phyloP scores from a whole-genome alignment of 2,113 vertebrate species.

The Myotis lucifugus region DNA sequence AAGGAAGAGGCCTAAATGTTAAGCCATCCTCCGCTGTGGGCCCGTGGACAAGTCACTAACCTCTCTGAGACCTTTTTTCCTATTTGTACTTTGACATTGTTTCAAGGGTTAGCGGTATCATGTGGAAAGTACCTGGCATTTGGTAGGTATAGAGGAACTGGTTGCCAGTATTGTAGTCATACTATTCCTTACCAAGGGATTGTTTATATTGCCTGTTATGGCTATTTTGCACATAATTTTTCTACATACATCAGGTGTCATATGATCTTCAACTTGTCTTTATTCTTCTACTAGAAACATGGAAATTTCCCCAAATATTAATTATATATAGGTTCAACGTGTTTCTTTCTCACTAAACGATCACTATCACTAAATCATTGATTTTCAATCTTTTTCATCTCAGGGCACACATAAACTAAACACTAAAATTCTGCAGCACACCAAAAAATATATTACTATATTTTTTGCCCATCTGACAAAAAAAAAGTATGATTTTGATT shows the following conservation, averaged over 20 bases:
- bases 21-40: not conserved
- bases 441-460: not conserved
- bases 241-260: not conserved
- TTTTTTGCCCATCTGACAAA: not conserved
- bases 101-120: not conserved
- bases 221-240: not conserved
- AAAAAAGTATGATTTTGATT: not conserved
- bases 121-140: not conserved
- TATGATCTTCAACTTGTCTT: not conserved
- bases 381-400: not conserved
- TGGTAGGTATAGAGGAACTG: not conserved
- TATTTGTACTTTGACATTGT: not conserved
- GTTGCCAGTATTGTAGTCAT: too few species aligned
- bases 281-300: conserved; percentile 16
- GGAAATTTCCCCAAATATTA: not conserved
- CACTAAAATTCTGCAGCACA: not conserved
- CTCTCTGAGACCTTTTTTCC: not conserved
- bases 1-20: not conserved
- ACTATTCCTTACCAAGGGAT: not conserved
- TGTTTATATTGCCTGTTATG: not conserved
- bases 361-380: not conserved
- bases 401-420: not conserved
- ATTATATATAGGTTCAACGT: not conserved
- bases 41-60: not conserved
- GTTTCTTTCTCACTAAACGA: not conserved